Evolutionary conservation across 2,888 invertebrate genomes (phyloP).

Genomic region (Aproaerema taeniolella): DNA sequence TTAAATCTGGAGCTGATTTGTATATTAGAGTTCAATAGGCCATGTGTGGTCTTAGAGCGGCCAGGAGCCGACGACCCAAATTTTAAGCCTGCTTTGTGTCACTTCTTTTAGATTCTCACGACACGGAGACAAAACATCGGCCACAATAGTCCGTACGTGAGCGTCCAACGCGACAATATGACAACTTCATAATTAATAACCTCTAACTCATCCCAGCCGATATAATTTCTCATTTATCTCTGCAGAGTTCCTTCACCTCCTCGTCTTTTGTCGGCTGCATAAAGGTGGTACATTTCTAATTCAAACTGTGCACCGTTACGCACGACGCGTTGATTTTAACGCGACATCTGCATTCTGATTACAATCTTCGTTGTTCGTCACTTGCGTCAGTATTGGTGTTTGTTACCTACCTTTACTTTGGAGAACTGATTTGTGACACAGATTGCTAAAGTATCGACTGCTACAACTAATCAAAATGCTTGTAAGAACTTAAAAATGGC

Average conservation of each 20-base stretch:
- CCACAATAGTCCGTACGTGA: conserved; percentile 64
- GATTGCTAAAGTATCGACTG: conserved; percentile 18
- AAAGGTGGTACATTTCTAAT: conserved; percentile 67
- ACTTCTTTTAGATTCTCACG: conserved; percentile 65
- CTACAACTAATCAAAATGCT: too few species aligned
- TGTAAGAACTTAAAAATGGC: too few species aligned
- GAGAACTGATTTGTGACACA: conserved; percentile 19
- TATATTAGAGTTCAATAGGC: conserved; percentile 28
- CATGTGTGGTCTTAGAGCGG: conserved; percentile 57
- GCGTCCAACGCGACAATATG: conserved; percentile 62
- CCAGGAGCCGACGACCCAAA: conserved; percentile 54
- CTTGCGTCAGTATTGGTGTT: conserved; percentile 25
- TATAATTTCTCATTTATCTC: conserved; percentile 75
- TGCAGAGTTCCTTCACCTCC: conserved; percentile 64
- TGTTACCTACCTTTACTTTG: conserved; percentile 6
- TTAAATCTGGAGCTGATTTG: conserved; percentile 26
- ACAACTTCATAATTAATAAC: conserved; percentile 76
- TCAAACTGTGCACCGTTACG: conserved; percentile 69
- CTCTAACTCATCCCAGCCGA: conserved; percentile 69
- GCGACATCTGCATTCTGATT: conserved; percentile 31
- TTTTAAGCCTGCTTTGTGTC: conserved; percentile 47
- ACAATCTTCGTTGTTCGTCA: conserved; percentile 23
- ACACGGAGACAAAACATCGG: conserved; percentile 54
- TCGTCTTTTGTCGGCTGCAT: conserved; percentile 59
- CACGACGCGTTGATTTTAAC: conserved; percentile 57